Evolutionary conservation across 2,113 vertebrate genomes (phyloP).

Genomic region (Cygnus buccinator): DNA sequence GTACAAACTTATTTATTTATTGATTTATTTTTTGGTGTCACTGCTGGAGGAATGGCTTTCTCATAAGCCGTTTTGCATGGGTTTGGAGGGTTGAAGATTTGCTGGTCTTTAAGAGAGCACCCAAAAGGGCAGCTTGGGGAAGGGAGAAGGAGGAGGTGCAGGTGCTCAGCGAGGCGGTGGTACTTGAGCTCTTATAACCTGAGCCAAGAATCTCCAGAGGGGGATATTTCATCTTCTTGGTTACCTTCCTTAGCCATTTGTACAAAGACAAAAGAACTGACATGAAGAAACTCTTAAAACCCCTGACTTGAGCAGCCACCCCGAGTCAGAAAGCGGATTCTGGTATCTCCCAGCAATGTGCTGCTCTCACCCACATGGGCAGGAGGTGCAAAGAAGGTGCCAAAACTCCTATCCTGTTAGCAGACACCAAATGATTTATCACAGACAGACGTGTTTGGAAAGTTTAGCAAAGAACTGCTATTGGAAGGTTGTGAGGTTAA

Average conservation of each 20-base stretch:
- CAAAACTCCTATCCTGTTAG: conserved; percentile 62
- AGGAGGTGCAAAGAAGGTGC: conserved; percentile 48
- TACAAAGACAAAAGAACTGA: conserved; percentile 19
- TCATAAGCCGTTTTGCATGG: neutral
- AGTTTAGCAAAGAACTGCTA: conserved; percentile 85
- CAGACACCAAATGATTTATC: conserved; percentile 81
- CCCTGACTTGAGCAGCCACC: neutral
- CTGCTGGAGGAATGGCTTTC: neutral
- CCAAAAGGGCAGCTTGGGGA: neutral
- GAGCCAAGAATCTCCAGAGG: neutral
- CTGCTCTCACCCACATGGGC: neutral
- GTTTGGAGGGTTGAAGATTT: neutral
- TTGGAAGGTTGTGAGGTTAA: conserved; percentile 92
- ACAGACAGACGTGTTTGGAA: conserved; percentile 84
- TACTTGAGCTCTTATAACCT: neutral
- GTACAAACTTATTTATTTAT: neutral
- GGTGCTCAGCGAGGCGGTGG: neutral
- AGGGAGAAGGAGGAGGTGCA: neutral
- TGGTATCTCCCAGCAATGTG: neutral
- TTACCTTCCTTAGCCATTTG: neutral
- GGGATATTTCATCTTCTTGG: neutral
- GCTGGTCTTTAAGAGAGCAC: neutral
- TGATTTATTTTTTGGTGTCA: neutral
- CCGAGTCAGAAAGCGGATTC: conserved; percentile 14
- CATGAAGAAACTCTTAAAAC: conserved; percentile 24